Evolutionary conservation across 2,888 invertebrate species (phyloP), one percentile per base, ranked within the genome.

Genomic region (Phalangium opilio): DNA sequence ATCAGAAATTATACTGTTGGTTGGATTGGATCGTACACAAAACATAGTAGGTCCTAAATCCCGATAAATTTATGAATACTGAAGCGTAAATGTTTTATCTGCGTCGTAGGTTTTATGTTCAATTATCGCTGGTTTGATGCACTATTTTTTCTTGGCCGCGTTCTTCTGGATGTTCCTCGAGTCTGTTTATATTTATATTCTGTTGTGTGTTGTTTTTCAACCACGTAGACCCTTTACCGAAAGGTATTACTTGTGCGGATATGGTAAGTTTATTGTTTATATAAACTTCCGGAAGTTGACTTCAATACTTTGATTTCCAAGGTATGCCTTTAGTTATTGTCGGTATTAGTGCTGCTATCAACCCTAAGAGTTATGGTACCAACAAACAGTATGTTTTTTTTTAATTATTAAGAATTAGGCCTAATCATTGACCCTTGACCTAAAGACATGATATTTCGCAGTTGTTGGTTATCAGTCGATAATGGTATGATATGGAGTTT

Each of bases 81-180:
- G n/a, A n/a, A n/a, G n/a, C n/a, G n/a, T n/a, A n/a, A n/a, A n/a
- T n/a, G n/a, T n/a, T n/a, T n/a, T n/a, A n/a, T n/a, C n/a, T 27
- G 27, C 27, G 27, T 27, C 12, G 3, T 15, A 44, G 48, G 39
- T 44, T 2, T 19, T 50, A 18, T 55, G 55, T 43, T 34, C 47
- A 10, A 41, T 55, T 8, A 27, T 55, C 4, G 55, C 55, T 43
- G 55, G 51, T 1, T 17, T 50, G n/a, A 33, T 55, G 11, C 55
- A 55, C 40, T 55, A 52, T 18, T 48, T 52, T 41, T 55, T 52
- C 27, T 44, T 55, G 33, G 42, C 55, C 18, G 50, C 53, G 1
- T 55, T 55, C 41, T 46, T 49, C 10, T 55, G 55, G 55, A 51
- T 53, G 51, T 27, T 53, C 11, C n/a, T 53, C 12, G 55, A 55